phyloP scores from a whole-genome alignment of 2,113 vertebrate species.

The Lamprologus callipterus region DNA sequence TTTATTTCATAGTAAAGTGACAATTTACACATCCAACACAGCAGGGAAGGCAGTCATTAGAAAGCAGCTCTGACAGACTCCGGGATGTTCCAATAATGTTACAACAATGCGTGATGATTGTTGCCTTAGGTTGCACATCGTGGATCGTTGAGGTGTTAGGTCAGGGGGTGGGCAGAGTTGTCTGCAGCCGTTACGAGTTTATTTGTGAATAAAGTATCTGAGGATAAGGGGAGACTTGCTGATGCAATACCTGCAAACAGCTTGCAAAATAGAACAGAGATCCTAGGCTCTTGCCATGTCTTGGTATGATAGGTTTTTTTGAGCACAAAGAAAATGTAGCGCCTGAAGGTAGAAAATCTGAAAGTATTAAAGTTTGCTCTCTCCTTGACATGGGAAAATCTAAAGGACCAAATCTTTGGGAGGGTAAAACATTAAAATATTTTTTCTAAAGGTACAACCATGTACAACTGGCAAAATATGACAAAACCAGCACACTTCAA shows the following conservation, averaged over 20 bases:
- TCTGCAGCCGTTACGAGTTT: background rate
- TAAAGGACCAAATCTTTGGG: background rate
- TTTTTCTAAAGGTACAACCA: background rate
- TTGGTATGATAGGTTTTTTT: background rate
- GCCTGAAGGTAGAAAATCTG: background rate
- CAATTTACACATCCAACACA: slow-evolving; percentile 6
- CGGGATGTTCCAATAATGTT: slow-evolving; percentile 14
- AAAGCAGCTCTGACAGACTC: slow-evolving; percentile 20
- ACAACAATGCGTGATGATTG: background rate
- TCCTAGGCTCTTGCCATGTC: background rate
- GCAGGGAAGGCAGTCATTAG: slow-evolving; percentile 9
- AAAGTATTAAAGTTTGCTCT: background rate
- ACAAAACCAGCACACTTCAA: slow-evolving; percentile 47
- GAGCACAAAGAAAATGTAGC: background rate
- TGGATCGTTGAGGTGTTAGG: background rate
- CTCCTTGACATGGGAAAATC: background rate
- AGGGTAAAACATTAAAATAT: background rate
- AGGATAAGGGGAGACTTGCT: background rate
- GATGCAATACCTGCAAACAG: background rate
- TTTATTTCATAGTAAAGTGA: background rate
- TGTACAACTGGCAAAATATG: background rate
- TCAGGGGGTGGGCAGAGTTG: background rate
- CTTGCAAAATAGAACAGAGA: background rate
- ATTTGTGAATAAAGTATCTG: background rate
- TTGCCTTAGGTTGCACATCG: background rate